Evolutionary conservation across 2,797 vertebrate species (phyloP).

Genomic region (Poeciliopsis presidionis): DNA sequence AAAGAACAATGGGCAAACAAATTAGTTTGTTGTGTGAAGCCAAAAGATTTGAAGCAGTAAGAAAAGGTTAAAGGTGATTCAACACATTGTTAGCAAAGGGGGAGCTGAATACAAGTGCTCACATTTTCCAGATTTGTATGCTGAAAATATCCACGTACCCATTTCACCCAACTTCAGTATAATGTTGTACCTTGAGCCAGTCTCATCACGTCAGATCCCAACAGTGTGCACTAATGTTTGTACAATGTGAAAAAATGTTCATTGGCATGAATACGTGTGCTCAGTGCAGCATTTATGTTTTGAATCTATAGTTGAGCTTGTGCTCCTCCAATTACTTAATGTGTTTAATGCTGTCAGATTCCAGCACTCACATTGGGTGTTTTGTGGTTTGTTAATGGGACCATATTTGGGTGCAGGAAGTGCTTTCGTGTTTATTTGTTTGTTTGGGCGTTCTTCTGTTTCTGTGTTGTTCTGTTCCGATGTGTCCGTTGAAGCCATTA

Average conservation of each 20-base stretch:
- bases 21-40: not conserved
- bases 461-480: not conserved
- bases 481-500: slow-evolving; percentile 64
- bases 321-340: slow-evolving; percentile 59
- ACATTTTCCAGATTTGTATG: not conserved
- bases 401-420: slow-evolving; percentile 9
- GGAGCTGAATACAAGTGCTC: not conserved
- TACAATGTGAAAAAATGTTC: not conserved
- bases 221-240: not conserved
- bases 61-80: not conserved
- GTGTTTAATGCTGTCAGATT: slow-evolving; percentile 58
- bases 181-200: not conserved
- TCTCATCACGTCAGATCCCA: not conserved
- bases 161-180: too few species aligned
- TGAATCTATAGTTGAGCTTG: slow-evolving; percentile 22
- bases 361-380: slow-evolving; percentile 32
- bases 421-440: not conserved
- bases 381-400: slow-evolving; percentile 4
- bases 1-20: not conserved
- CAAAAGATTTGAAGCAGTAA: not conserved
- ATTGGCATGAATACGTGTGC: not conserved
- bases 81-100: not conserved
- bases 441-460: not conserved
- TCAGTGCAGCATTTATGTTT: not conserved
- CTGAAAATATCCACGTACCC: not conserved